These are phyloP conservation scores for Anthopleura sola DNA, from an alignment of 64 coral and sea anemone genomes.

Conservation along the genomic window DNA sequence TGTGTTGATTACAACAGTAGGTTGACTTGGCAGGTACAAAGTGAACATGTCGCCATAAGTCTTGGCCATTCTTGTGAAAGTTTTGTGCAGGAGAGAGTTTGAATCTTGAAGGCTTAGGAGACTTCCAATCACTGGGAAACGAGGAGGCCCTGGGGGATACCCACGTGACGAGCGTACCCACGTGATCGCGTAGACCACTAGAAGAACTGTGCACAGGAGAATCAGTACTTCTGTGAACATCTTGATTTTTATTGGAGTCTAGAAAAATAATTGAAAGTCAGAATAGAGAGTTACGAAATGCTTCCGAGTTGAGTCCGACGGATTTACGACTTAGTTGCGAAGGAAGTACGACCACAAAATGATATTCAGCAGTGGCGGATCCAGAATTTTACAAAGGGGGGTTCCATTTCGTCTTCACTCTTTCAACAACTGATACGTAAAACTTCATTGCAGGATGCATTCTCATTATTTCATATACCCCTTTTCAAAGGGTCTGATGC, in stretches of 20 bases:
- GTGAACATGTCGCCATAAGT: slow-evolving; percentile 18
- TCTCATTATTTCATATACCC: too few species aligned
- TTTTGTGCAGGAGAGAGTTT: neutral
- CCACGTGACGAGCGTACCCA: neutral
- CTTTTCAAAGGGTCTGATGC: too few species aligned
- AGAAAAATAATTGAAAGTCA: neutral
- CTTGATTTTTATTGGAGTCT: neutral
- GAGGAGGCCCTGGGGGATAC: slow-evolving; percentile 7
- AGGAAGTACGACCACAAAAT: too few species aligned
- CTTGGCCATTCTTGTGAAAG: neutral
- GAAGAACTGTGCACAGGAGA: neutral
- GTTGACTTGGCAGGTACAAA: neutral
- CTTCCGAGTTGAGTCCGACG: too few species aligned
- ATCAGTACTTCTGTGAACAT: slow-evolving; percentile 1
- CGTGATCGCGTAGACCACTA: neutral
- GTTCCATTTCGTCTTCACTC: too few species aligned
- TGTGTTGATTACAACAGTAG: neutral
- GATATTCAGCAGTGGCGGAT: too few species aligned
- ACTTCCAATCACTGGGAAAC: neutral
- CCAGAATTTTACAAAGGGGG: too few species aligned
- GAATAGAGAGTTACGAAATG: too few species aligned
- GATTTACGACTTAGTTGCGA: neutral
- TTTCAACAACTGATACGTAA: too few species aligned
- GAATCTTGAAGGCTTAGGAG: neutral
- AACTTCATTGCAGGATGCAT: too few species aligned